Evolutionary conservation across 2,797 vertebrate species (phyloP).

Genomic region (Chelonia mydas): DNA sequence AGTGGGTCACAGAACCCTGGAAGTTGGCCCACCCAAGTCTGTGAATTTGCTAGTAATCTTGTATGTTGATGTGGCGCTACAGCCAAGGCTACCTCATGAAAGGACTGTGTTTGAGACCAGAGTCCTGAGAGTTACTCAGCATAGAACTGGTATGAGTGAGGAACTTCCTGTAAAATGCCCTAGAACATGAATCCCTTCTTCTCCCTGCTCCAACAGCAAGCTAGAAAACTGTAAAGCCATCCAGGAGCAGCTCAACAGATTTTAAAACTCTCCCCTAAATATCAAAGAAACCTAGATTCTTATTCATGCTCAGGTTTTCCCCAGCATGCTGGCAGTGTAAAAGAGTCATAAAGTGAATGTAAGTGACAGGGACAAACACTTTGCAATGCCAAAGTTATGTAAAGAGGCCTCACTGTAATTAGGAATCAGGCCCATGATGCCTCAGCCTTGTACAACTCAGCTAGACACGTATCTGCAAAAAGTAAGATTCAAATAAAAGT

Average conservation of each 20-base stretch:
- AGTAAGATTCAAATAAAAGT: conserved; percentile 45
- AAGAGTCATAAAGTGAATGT: neutral
- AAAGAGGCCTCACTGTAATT: neutral
- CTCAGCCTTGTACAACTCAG: conserved; percentile 30
- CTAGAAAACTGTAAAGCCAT: neutral
- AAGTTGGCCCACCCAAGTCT: neutral
- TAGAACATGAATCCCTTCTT: neutral
- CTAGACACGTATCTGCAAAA: conserved; percentile 6
- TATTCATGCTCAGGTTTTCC: neutral
- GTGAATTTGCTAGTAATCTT: neutral
- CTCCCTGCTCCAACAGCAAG: neutral
- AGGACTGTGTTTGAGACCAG: neutral
- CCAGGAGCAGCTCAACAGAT: neutral
- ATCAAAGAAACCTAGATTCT: neutral
- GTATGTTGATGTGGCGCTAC: neutral
- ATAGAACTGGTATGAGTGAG: neutral
- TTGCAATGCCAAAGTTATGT: neutral
- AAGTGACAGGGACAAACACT: neutral
- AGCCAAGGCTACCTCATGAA: neutral
- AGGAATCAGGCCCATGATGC: neutral
- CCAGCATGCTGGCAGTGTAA: neutral
- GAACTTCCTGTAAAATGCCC: neutral
- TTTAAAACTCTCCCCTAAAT: neutral
- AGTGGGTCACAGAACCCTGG: neutral
- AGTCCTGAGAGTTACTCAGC: neutral